phyloP scores from a whole-genome alignment of 2,797 vertebrate genomes.

The Dendrocincla fuliginosa region DNA sequence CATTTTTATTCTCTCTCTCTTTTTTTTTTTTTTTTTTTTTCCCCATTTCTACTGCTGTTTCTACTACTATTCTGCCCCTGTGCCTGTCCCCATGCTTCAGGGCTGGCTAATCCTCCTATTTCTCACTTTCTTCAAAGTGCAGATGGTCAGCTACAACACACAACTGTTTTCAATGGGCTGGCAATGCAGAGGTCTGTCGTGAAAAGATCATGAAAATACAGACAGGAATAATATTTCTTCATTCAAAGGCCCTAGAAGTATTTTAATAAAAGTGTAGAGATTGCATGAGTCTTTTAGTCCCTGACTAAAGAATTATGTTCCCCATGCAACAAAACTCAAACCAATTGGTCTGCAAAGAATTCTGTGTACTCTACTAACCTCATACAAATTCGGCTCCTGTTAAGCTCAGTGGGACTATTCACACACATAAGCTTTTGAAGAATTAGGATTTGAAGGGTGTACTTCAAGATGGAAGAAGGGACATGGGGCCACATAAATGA shows the following conservation, averaged over 20 bases:
- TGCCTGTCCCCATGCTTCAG: neutral
- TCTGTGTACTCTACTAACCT: neutral
- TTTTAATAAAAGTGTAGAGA: neutral
- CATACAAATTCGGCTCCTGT: neutral
- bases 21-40: no score
- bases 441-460: neutral
- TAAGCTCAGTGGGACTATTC: neutral
- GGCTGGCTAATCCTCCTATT: neutral
- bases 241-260: neutral
- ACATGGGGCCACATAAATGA: rapidly evolving
- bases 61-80: neutral
- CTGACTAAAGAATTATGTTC: neutral
- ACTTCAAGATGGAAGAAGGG: neutral
- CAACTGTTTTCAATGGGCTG: neutral
- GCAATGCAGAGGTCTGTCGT: neutral
- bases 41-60: neutral
- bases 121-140: neutral
- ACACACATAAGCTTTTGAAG: neutral
- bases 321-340: neutral
- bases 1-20: neutral
- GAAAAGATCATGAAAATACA: neutral
- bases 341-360: neutral
- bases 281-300: neutral
- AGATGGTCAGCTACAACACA: neutral
- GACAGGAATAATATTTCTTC: neutral